These are phyloP conservation scores for Cherax destructor DNA, from an alignment of 1,140 invertebrate genomes.

Conservation along the genomic window DNA sequence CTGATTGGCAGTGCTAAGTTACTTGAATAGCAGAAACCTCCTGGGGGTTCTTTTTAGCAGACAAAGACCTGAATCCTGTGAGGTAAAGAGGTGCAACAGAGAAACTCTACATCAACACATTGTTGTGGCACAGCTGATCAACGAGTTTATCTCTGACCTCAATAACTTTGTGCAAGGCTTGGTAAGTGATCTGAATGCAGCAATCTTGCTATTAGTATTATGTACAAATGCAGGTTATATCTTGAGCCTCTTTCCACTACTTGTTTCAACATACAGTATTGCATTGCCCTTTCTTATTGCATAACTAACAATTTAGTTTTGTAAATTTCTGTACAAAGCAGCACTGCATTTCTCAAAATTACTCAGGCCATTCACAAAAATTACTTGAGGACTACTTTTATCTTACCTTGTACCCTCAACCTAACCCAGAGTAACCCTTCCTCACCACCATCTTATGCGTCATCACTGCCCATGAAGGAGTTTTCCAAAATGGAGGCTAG, in stretches of 20 bases:
- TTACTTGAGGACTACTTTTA: slow-evolving; percentile 27
- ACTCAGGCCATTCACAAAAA: slow-evolving; percentile 60
- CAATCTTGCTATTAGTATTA: background rate
- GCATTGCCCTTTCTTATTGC: too few species aligned
- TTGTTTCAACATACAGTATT: background rate
- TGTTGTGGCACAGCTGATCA: slow-evolving; percentile 17
- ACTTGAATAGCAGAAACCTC: slow-evolving; percentile 50
- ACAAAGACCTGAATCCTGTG: slow-evolving; percentile 32
- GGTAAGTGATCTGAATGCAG: slow-evolving; percentile 28
- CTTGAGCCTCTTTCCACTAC: background rate
- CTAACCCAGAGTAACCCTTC: slow-evolving; percentile 60
- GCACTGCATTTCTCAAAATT: slow-evolving; percentile 47
- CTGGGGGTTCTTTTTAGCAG: slow-evolving; percentile 37
- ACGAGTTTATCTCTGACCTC: slow-evolving; percentile 2
- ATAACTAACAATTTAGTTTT: too few species aligned
- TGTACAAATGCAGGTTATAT: background rate
- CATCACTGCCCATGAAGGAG: slow-evolving; percentile 44
- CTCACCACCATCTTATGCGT: slow-evolving; percentile 48
- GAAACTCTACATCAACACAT: slow-evolving; percentile 18
- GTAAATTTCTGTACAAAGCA: background rate
- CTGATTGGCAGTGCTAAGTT: slow-evolving; percentile 21
- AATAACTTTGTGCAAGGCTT: slow-evolving; percentile 12
- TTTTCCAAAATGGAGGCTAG: slow-evolving; percentile 63
- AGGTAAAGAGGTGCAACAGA: slow-evolving; percentile 23
- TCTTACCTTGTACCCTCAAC: slow-evolving; percentile 58